Conservation (phyloP, 2,888 invertebrate genomes). For the Volucella inflata region DNA sequence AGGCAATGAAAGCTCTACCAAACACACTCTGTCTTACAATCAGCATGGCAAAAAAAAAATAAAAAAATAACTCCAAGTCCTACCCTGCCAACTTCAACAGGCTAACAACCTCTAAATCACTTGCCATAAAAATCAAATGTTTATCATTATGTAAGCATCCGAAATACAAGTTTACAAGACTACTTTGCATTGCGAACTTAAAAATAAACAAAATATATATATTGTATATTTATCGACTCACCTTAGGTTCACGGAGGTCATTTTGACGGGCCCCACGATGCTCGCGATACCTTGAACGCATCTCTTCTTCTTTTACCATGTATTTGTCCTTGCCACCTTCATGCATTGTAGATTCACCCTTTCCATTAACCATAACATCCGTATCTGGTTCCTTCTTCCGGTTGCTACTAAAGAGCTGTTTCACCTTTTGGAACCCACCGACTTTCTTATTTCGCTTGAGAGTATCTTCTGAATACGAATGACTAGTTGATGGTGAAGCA, state of each 20-base stretch:
- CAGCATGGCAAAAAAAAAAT: too few species aligned
- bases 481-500: constrained; percentile 61
- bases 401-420: constrained; percentile 90
- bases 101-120: constrained; percentile 19
- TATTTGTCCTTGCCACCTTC: constrained; percentile 79
- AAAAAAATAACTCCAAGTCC: too few species aligned
- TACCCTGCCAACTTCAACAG: constrained; percentile 7
- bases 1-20: too few species aligned
- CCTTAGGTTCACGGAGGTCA: constrained; percentile 82
- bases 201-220: constrained; percentile 1
- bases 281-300: constrained; percentile 86
- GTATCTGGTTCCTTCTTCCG: constrained; percentile 78
- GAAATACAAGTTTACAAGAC: background rate
- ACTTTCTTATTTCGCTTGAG: constrained; percentile 86
- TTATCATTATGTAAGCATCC: constrained; percentile 19
- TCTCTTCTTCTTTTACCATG: constrained; percentile 85
- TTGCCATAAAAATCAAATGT: constrained; percentile 2
- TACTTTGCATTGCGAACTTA: constrained; percentile 1
- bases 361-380: constrained; percentile 78
- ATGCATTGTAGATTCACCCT: constrained; percentile 70
- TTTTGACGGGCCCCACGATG: constrained; percentile 82
- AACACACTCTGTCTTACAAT: too few species aligned
- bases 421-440: constrained; percentile 90
- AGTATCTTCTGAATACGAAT: constrained; percentile 77
- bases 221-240: constrained; percentile 73